Evolutionary conservation across 2,797 vertebrate species (phyloP), one percentile per base, ranked within the genome.

Genomic region (Cheirogaleus major): DNA sequence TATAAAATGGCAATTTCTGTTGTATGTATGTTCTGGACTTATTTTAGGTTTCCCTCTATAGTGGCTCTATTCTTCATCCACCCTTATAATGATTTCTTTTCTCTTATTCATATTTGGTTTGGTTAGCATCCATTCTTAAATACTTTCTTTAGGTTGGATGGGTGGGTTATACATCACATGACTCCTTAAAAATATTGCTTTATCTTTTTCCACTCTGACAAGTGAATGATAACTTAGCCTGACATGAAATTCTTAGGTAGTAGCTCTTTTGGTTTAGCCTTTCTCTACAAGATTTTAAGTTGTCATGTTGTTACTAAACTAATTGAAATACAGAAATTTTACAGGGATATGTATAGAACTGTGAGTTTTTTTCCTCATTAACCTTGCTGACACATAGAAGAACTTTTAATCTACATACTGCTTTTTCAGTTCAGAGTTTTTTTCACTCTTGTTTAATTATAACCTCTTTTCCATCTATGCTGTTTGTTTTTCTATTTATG

Each of bases 341-440:
- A 59, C 3, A 57, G 3, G 9, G 23, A 5, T 67, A 15, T 79
- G 3, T 15, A 73, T 22, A 75, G 12, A 87, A 22, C 4, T 70
- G 20, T 41, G 35, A 25, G 25, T 4, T 18, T 63, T 80, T 73
- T 73, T 17, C 14, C 23, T 59, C 11, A 32, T 38, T 63, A 45
- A 48, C 2, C 9, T 63, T 57, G 9, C 9, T n/a, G 14, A 80
- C 70, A 23, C 5, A 20, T 70, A 23, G 45, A 38, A 73, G n/a
- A 4, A 0, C 0, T 69, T 75, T 12, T 41, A 7, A 38, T 50
- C 7, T 32, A 35, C 1, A n/a, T 27, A 27, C n/a, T 70, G 4
- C 2, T 41, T n/a, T 89, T 92, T 50, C 2, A 78, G 27, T 59
- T 59, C 27, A 61, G 17, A 67, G 7, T 70, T 48, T 48, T 43